Evolutionary conservation across 2,113 vertebrate species (phyloP).

Genomic region (Zeus faber): DNA sequence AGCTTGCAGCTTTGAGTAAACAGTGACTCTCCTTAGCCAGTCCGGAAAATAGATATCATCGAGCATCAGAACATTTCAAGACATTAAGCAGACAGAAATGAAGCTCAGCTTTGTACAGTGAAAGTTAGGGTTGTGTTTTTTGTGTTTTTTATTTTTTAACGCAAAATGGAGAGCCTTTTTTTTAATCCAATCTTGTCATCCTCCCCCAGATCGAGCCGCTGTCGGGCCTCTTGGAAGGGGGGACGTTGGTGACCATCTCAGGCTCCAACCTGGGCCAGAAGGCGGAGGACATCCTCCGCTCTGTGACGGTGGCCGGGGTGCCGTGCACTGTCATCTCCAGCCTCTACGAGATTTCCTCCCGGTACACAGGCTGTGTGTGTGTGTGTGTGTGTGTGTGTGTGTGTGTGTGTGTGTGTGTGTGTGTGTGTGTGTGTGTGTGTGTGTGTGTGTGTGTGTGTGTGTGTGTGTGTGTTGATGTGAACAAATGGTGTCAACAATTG

Average conservation of each 20-base stretch:
- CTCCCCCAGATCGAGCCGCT: constrained; percentile 85
- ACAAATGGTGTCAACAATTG: neutral
- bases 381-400: no score
- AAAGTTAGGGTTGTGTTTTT: no score
- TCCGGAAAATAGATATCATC: no score
- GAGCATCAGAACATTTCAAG: no score
- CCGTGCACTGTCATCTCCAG: constrained; percentile 81
- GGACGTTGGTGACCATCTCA: constrained; percentile 87
- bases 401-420: no score
- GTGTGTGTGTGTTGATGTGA: no score
- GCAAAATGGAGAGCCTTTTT: no score
- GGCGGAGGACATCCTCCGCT: constrained; percentile 85
- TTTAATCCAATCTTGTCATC: neutral
- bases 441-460: constrained; percentile 8
- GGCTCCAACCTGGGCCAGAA: constrained; percentile 97
- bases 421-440: neutral
- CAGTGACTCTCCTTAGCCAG: no score
- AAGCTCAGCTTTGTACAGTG: no score
- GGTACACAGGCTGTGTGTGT: neutral
- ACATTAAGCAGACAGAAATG: no score
- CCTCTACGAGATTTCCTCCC: constrained; percentile 89
- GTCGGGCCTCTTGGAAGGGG: constrained; percentile 89
- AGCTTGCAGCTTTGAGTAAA: no score
- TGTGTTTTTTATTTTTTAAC: neutral
- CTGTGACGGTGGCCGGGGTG: constrained; percentile 85